Conservation (phyloP, 2,797 vertebrate genomes). For the Centropyge bicolor region DNA sequence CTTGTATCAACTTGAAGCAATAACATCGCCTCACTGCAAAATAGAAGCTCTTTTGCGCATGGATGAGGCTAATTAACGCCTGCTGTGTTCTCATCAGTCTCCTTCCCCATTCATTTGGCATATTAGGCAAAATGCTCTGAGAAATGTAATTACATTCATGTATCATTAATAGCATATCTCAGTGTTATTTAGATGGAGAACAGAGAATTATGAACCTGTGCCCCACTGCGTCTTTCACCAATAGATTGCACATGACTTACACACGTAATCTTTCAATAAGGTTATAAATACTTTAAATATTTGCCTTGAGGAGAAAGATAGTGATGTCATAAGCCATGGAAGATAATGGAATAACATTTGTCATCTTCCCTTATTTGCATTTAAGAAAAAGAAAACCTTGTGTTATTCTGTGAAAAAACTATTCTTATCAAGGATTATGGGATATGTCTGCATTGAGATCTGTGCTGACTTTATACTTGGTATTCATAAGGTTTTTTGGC, state of each 20-base stretch:
- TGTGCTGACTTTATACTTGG: conserved; percentile 37
- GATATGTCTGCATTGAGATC: conserved; percentile 53
- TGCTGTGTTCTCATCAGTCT: conserved; percentile 63
- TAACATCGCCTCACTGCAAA: conserved; percentile 40
- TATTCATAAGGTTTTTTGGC: conserved; percentile 54
- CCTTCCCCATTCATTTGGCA: conserved; percentile 62
- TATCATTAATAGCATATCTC: conserved; percentile 77
- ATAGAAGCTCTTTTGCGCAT: conserved; percentile 43
- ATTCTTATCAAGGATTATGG: conserved; percentile 63
- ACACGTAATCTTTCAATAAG: conserved; percentile 65
- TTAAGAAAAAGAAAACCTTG: conserved; percentile 51
- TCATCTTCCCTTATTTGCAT: conserved; percentile 69
- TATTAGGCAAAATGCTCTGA: conserved; percentile 68
- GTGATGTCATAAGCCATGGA: conserved; percentile 43
- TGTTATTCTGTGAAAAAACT: conserved; percentile 38
- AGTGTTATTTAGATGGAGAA: conserved; percentile 69
- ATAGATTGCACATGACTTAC: conserved; percentile 56
- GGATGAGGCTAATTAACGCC: conserved; percentile 66
- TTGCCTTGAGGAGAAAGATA: conserved; percentile 57
- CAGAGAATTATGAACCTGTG: conserved; percentile 56
- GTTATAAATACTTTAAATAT: conserved; percentile 70
- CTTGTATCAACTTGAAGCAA: conserved; percentile 52
- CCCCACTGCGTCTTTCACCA: conserved; percentile 22
- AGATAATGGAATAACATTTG: conserved; percentile 60
- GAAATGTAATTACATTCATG: conserved; percentile 76